Percentiles rank a stretch among this genome's conserved stretches.
Conservation (phyloP, 2,797 vertebrate species). For the Fistularia tabacaria region DNA sequence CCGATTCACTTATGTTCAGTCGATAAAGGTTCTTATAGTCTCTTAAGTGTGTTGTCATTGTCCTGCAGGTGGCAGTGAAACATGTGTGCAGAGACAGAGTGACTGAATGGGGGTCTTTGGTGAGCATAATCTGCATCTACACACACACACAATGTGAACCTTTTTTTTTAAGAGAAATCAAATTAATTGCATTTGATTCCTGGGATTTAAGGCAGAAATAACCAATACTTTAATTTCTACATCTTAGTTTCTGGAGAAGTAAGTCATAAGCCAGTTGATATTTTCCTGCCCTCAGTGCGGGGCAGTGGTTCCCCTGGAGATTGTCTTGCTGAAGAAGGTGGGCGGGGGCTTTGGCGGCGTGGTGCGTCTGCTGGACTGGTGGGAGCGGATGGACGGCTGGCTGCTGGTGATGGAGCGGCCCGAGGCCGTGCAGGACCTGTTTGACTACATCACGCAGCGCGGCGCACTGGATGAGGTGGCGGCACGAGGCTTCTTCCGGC, state of each 20-base stretch:
- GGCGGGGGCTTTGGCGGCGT: constrained; percentile 83
- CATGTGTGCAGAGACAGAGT: constrained; percentile 87
- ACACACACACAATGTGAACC: no score
- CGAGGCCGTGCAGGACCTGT: constrained; percentile 86
- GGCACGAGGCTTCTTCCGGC: constrained; percentile 86
- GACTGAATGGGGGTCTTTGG: constrained; percentile 84
- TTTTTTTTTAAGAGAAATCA: background rate
- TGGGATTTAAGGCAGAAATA: no score
- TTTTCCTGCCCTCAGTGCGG: constrained; percentile 46
- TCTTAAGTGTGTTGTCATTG: background rate
- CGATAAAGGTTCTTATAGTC: no score
- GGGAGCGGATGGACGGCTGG: constrained; percentile 86
- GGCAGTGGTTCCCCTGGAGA: constrained; percentile 84
- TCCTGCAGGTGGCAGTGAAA: constrained; percentile 84
- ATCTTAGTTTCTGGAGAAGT: background rate
- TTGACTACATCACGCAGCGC: constrained; percentile 92
- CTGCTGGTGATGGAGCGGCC: constrained; percentile 89
- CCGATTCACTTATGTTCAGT: no score
- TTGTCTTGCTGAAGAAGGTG: constrained; percentile 89
- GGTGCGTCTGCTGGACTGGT: constrained; percentile 89
- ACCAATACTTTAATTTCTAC: no score
- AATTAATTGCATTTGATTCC: background rate
- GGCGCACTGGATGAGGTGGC: constrained; percentile 84
- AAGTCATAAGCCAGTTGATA: background rate
- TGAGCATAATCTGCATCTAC: constrained; percentile 59